A percentile compares a stretch with the other conserved stretches of the same genome.
Evolutionary conservation across 2,888 invertebrate genomes (phyloP).

Genomic region (Acanthosepion pharaonis): DNA sequence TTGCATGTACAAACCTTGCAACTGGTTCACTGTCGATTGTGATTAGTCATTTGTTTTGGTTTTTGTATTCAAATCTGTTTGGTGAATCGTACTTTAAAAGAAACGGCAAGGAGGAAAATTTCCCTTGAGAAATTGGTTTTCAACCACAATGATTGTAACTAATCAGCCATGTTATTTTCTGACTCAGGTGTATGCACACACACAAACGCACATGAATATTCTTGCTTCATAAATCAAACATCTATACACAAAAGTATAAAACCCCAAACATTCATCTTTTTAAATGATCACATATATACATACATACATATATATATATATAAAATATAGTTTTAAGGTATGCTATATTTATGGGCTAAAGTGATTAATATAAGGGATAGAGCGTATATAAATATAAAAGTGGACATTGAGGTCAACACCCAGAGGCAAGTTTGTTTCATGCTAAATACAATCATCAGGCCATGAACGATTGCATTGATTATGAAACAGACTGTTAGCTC

Average conservation of each 20-base stretch:
- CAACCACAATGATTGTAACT: neutral
- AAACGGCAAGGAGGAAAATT: neutral
- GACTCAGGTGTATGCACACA: neutral
- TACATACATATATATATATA: neutral
- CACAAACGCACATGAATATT: neutral
- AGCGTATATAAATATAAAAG: too few relatives aligned
- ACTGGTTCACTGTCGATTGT: neutral
- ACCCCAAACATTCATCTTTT: too few relatives aligned
- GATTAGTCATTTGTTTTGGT: neutral
- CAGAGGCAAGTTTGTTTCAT: too few relatives aligned
- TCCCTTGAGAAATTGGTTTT: neutral
- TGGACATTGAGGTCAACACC: too few relatives aligned
- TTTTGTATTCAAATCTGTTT: neutral
- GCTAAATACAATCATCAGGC: too few relatives aligned
- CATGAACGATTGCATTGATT: too few relatives aligned
- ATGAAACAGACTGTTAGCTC: too few relatives aligned
- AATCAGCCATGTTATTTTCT: neutral
- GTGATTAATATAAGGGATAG: too few relatives aligned
- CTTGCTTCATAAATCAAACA: too few relatives aligned
- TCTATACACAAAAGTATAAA: too few relatives aligned
- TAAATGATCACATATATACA: neutral
- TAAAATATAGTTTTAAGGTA: too few relatives aligned
- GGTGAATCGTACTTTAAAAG: neutral
- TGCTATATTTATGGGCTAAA: too few relatives aligned
- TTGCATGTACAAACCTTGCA: neutral